Percentiles rank a stretch among this genome's conserved stretches.
Conservation (phyloP, 2,888 invertebrate species). For the Ferrisia virgata region DNA sequence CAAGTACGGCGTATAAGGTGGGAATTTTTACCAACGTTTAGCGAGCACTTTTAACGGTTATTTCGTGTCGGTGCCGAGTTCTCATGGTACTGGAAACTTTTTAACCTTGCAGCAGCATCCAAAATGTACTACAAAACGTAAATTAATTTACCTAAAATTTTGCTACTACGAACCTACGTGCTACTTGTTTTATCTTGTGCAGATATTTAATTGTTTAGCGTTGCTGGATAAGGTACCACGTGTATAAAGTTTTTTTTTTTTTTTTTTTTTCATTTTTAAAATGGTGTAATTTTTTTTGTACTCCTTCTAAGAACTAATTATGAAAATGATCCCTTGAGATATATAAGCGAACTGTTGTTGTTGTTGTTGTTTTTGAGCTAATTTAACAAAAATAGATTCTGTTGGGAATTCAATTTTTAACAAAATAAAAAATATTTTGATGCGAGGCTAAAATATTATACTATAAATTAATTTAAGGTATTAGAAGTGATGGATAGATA, state of each 20-base stretch:
- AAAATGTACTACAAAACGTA: neutral
- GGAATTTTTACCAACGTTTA: slow-evolving; percentile 22
- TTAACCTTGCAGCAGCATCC: neutral
- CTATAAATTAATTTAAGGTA: neutral
- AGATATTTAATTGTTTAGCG: neutral
- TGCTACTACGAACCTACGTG: neutral
- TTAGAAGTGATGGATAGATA: neutral
- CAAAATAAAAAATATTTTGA: neutral
- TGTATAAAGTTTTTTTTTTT: neutral
- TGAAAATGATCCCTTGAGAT: neutral
- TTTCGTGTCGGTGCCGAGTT: neutral
- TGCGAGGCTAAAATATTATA: too few species aligned
- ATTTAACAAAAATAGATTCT: neutral
- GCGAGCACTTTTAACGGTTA: slow-evolving; percentile 21
- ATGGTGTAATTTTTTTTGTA: neutral
- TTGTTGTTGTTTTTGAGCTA: too few species aligned
- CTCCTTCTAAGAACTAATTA: neutral
- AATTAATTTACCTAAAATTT: slow-evolving; percentile 14
- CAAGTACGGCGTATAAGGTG: slow-evolving; percentile 6
- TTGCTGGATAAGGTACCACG: neutral
- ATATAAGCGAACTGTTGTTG: too few species aligned
- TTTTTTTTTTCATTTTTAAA: neutral
- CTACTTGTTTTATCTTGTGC: neutral
- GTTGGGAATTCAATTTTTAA: neutral
- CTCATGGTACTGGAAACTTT: neutral